These are phyloP conservation scores for Euleptes europaea DNA, from an alignment of 2,113 vertebrate genomes.

Conservation along the genomic window DNA sequence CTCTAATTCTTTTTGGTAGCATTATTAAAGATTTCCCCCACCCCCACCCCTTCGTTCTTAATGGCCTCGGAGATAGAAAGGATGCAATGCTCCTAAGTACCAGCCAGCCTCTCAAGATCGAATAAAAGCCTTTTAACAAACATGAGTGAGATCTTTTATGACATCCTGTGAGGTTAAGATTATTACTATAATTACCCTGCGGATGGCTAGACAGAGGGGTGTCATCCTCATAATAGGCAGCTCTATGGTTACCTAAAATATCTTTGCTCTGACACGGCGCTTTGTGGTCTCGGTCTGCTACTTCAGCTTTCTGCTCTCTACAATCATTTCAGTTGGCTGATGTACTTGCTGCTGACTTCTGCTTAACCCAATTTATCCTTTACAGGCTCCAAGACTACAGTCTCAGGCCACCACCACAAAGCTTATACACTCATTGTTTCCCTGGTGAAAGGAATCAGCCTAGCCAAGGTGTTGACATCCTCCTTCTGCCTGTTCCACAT, in stretches of 20 bases:
- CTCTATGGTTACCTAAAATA: not conserved
- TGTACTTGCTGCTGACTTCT: not conserved
- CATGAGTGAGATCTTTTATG: not conserved
- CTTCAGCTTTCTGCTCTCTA: not conserved
- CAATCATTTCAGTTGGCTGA: slow-evolving; percentile 15
- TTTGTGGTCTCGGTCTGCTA: not conserved
- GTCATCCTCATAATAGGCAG: not conserved
- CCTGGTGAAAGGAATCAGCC: not conserved
- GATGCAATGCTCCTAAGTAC: not conserved
- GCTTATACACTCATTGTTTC: not conserved
- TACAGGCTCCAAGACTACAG: not conserved
- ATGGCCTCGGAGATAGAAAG: not conserved
- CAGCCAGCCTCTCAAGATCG: not conserved
- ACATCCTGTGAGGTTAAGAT: not conserved
- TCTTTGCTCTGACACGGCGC: not conserved
- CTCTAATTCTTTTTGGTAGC: not conserved
- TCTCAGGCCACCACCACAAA: not conserved
- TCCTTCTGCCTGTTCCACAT: not conserved
- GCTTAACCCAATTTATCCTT: not conserved
- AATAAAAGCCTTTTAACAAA: slow-evolving; percentile 11
- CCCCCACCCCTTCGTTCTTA: not conserved
- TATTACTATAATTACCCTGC: not conserved
- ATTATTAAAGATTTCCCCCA: slow-evolving; percentile 10
- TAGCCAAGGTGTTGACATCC: too few relatives aligned
- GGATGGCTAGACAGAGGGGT: not conserved